Percentiles rank a stretch among this genome's conserved stretches.
phyloP scores from a whole-genome alignment of 1,140 invertebrate species.

The Calephelis virginiensis region DNA sequence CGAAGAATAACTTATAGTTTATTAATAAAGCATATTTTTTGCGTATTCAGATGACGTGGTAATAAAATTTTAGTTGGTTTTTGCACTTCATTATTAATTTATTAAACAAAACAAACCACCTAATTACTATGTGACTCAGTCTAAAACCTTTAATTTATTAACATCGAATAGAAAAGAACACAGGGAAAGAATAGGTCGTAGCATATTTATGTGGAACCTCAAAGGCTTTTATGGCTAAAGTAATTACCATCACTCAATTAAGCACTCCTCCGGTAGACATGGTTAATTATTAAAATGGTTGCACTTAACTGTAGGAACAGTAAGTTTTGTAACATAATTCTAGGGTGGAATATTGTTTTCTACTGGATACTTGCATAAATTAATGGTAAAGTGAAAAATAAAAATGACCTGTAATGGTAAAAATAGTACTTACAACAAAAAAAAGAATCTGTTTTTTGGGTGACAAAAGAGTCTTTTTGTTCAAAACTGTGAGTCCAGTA shows the following conservation, averaged over 20 bases:
- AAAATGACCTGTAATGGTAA: too few species aligned
- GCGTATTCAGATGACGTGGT: too few species aligned
- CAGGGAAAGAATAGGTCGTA: conserved; percentile 47
- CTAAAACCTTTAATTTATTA: conserved; percentile 17
- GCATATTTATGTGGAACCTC: conserved; percentile 51
- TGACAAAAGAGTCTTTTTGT: too few species aligned
- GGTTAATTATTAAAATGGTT: conserved; percentile 75
- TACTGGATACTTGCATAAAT: too few species aligned
- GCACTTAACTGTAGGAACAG: conserved; percentile 50
- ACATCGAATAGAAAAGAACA: conserved; percentile 16
- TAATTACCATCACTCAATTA: conserved; percentile 77
- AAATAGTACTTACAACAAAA: too few species aligned
- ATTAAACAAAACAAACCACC: conserved; percentile 4
- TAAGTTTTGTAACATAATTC: conserved; percentile 10
- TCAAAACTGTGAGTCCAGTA: too few species aligned
- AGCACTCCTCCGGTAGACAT: conserved; percentile 59
- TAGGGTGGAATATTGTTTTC: background rate
- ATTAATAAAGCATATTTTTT: too few species aligned
- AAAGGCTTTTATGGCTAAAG: conserved; percentile 68
- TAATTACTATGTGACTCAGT: background rate
- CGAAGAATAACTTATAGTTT: too few species aligned
- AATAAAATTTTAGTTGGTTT: too few species aligned
- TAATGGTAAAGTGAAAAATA: too few species aligned
- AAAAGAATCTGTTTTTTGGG: too few species aligned
- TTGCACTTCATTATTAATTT: background rate